phyloP scores from a whole-genome alignment of 2,797 vertebrate species.

The Graptemys geographica region DNA sequence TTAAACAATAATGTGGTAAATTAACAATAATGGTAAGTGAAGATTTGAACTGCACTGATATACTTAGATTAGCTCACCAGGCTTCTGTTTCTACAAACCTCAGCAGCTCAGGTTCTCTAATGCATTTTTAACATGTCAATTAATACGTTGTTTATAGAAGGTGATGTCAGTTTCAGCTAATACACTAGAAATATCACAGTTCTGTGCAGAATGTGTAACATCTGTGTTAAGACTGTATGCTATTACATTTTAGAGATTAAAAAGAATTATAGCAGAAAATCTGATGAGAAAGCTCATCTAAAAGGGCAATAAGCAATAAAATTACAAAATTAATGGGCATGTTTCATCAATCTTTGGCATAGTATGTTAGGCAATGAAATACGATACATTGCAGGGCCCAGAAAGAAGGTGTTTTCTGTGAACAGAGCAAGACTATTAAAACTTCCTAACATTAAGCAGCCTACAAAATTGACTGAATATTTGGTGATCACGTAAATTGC shows the following conservation, averaged over 20 bases:
- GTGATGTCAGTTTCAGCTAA: constrained; percentile 55
- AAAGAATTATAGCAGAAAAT: not conserved
- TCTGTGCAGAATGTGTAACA: constrained; percentile 52
- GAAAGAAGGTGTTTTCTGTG: not conserved
- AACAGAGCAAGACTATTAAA: not conserved
- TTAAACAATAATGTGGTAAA: constrained; percentile 21
- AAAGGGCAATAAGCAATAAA: constrained; percentile 35
- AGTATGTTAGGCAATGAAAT: not conserved
- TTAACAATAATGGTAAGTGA: constrained; percentile 44
- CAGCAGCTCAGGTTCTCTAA: constrained; percentile 72
- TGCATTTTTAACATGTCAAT: constrained; percentile 74
- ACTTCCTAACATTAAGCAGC: not conserved
- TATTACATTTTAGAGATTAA: not conserved
- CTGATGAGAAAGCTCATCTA: constrained; percentile 15
- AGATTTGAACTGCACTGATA: constrained; percentile 75
- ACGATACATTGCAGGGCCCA: not conserved
- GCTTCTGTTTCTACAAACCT: constrained; percentile 66
- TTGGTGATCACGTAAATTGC: not conserved
- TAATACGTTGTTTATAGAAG: constrained; percentile 71
- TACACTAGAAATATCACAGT: constrained; percentile 74
- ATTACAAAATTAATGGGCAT: not conserved
- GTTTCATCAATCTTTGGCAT: constrained; percentile 32
- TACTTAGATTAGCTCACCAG: constrained; percentile 71
- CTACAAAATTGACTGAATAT: not conserved
- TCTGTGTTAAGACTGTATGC: not conserved